Evolutionary conservation across 1,140 invertebrate genomes (phyloP).

Genomic region (Maconellicoccus hirsutus): DNA sequence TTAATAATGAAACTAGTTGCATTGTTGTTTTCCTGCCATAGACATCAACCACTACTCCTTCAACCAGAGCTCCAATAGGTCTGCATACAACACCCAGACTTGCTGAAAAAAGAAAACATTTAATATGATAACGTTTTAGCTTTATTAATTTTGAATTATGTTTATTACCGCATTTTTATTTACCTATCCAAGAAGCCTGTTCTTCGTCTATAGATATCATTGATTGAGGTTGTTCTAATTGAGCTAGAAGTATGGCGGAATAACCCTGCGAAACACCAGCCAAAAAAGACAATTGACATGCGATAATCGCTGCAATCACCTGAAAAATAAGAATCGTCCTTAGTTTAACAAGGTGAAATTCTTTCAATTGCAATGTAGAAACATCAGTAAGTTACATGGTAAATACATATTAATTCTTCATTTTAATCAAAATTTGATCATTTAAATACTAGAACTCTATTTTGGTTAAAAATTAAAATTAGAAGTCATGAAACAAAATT

Average conservation of each 20-base stretch:
- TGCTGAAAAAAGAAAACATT: slow-evolving; percentile 40
- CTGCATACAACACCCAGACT: slow-evolving; percentile 59
- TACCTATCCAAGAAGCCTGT: slow-evolving; percentile 23
- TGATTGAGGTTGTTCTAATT: neutral
- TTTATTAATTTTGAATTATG: too few relatives aligned
- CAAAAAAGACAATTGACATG: neutral
- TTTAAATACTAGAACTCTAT: too few relatives aligned
- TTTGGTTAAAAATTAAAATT: too few relatives aligned
- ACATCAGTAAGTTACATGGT: too few relatives aligned
- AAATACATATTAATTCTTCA: too few relatives aligned
- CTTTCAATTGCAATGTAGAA: too few relatives aligned
- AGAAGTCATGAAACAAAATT: too few relatives aligned
- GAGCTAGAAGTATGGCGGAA: slow-evolving; percentile 16
- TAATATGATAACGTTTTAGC: too few relatives aligned
- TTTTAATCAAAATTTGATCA: too few relatives aligned
- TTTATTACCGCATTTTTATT: neutral
- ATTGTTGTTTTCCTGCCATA: slow-evolving; percentile 59
- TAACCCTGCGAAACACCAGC: neutral
- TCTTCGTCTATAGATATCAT: neutral
- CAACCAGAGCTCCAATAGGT: slow-evolving; percentile 53
- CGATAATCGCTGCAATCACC: neutral
- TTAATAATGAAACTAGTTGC: slow-evolving; percentile 56
- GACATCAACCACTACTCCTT: slow-evolving; percentile 51
- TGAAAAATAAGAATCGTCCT: neutral
- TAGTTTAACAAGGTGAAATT: too few relatives aligned